Base-by-base conservation (phyloP, 2,797 vertebrate species). In the Pygocentrus nattereri region DNA sequence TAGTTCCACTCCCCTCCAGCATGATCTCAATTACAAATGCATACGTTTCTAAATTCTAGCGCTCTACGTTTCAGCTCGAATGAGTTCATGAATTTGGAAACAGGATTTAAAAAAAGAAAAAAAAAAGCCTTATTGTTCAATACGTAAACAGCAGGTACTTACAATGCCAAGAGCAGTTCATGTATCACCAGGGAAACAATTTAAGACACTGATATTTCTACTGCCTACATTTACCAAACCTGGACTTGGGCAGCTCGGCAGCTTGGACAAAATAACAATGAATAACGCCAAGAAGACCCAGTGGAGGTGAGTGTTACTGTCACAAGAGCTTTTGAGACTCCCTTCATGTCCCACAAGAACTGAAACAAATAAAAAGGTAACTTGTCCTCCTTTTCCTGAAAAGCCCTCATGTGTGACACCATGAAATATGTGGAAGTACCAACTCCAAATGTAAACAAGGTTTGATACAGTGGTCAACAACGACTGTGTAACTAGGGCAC, bases 141-240 rank as follows among this genome's bases (percentile, higher is more conserved):
- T 25, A 78, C 2, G n/a, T 85, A 50, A 77, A 76, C 81, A 78
- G 27, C 50, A 81, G 23, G 49, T 52, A 58, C 2, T 10, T 50
- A 74, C 30, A 19, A 59, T 64, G 52, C 61, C 62, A 73, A 49
- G 78, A 52, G 68, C 83, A 64, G 70, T 56, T 30, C 2, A 2
- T 54, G 34, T 7, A 25, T 80, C 69, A 84, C 78, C 41, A 64
- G 74, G 75, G 75, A 64, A 80, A 80, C n/a, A n/a, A n/a, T n/a
- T n/a, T n/a, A 65, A 76, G 81, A 74, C 64, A 31, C 72, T 47
- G 67, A 41, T 25, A 72, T 72, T 82, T 80, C n/a, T 70, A 47
- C 59, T 64, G 8, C 19, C 21, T 41, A 67, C 34, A 19, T 68
- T 72, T 71, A 80, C 77, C 80, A 81, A 81, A 59, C 61, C 61